Conservation (phyloP, 2,113 vertebrate genomes). For the Sitta europaea region DNA sequence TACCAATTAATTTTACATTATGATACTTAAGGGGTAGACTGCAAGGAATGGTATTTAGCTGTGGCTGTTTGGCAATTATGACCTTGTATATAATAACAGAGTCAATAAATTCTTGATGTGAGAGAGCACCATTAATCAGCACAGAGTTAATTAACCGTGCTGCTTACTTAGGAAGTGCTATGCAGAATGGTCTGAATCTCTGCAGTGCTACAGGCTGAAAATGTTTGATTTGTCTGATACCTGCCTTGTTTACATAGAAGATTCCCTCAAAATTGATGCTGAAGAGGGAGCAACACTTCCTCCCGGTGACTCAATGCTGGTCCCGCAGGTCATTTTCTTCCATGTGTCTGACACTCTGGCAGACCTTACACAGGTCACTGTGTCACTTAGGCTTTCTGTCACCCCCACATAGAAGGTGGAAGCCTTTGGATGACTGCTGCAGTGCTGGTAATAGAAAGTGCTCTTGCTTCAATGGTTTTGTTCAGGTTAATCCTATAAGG, state of each 20-base stretch:
- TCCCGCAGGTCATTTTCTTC: background rate
- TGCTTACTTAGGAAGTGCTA: background rate
- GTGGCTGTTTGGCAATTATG: constrained; percentile 49
- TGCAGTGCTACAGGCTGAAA: background rate
- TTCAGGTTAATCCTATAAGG: background rate
- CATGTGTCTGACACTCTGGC: background rate
- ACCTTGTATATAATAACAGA: constrained; percentile 40
- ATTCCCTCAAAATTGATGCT: background rate
- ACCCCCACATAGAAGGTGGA: background rate
- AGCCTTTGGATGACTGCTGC: background rate
- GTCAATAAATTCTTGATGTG: constrained; percentile 47
- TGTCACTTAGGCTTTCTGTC: background rate
- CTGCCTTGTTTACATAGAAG: background rate
- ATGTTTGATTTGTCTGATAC: background rate
- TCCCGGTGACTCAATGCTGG: background rate
- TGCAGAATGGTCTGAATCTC: background rate
- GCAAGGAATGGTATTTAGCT: constrained; percentile 45
- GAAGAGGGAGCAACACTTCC: background rate
- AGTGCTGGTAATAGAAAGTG: background rate
- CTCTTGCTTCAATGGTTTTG: background rate
- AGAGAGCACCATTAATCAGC: constrained; percentile 46
- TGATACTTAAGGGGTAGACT: background rate
- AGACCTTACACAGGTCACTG: background rate
- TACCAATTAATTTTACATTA: constrained; percentile 46
- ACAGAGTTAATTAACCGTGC: constrained; percentile 42